Evolutionary conservation across 2,888 invertebrate genomes (phyloP).

Genomic region (Mayetiola destructor): DNA sequence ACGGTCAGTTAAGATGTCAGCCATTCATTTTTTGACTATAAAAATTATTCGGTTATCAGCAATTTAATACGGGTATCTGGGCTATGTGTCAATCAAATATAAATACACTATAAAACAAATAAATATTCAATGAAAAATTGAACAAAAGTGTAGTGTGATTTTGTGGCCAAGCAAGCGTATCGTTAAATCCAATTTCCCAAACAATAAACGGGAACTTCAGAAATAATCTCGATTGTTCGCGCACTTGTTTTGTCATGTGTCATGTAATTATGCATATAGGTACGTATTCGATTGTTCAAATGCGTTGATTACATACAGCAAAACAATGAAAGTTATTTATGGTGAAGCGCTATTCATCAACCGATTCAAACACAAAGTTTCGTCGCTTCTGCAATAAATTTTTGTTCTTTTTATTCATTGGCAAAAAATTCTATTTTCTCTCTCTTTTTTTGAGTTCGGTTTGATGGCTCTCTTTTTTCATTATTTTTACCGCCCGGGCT

Average conservation of each 20-base stretch:
- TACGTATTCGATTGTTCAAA: background rate
- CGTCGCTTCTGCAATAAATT: background rate
- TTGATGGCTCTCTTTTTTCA: too few species aligned
- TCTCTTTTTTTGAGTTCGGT: background rate
- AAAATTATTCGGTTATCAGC: too few species aligned
- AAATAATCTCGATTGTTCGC: constrained; percentile 4
- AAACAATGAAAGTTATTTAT: background rate
- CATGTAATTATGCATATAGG: background rate
- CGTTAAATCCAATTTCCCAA: background rate
- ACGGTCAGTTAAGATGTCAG: too few species aligned
- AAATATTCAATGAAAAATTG: too few species aligned
- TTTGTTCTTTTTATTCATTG: background rate
- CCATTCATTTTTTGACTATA: too few species aligned
- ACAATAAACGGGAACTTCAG: background rate
- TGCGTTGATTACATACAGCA: background rate
- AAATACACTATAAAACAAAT: too few species aligned
- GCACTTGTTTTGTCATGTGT: constrained; percentile 6
- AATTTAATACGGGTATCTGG: too few species aligned
- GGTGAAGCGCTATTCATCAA: background rate
- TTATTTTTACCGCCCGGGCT: too few species aligned
- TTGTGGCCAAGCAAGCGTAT: background rate
- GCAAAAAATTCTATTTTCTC: background rate
- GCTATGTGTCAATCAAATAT: too few species aligned
- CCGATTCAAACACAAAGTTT: background rate
- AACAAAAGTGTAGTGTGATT: background rate